Base-by-base conservation (phyloP, 2,888 invertebrate species). In the Oscheius sp. region DNA sequence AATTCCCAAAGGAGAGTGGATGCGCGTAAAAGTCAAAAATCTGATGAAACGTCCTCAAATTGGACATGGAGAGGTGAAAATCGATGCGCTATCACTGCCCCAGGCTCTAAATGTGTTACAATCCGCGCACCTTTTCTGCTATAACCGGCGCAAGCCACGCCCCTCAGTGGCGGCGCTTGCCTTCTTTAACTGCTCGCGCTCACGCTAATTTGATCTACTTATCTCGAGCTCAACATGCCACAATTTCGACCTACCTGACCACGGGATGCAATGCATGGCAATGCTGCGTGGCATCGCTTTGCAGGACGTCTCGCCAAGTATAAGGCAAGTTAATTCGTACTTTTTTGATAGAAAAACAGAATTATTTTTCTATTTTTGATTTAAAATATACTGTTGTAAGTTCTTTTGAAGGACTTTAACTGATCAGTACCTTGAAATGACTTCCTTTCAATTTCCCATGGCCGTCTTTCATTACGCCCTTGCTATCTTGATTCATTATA, bases 281-380 rank as follows among this genome's bases (percentile, higher is more conserved):
- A 80, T 71, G 80, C 78, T 71, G 75, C 75, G 65, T 80, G 80
- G 80, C 78, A 78, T 69, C 71, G 80, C 70, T 78, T 75, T 65
- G 73, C 78, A 70, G 78, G 75, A 64, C 73, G 76, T 69, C 71
- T 80, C 64, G 76, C 73, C 65, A 76, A 74, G 70, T 80, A 75
- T 72, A 80, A 80, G 80, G 80, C 46, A 48, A 61, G 31, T 61
- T 79, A 45, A n/a, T n/a, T n/a, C 23, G 55, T 15, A n/a, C n/a
- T 23, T 39, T 42, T 42, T 42, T 6, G n/a, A 8, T 6, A 10
- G 6, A 17, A 17, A 8, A 15, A 15, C 4, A 4, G 12, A 42
- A 20, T 10, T 3, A 20, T 3, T 17, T 17, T 42, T 42, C 12
- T 42, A 15, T 3, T 20, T 10, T 20, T 42, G n/a, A 10, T 20